Conservation (phyloP, 1,140 invertebrate genomes). For the Venturia canescens region DNA sequence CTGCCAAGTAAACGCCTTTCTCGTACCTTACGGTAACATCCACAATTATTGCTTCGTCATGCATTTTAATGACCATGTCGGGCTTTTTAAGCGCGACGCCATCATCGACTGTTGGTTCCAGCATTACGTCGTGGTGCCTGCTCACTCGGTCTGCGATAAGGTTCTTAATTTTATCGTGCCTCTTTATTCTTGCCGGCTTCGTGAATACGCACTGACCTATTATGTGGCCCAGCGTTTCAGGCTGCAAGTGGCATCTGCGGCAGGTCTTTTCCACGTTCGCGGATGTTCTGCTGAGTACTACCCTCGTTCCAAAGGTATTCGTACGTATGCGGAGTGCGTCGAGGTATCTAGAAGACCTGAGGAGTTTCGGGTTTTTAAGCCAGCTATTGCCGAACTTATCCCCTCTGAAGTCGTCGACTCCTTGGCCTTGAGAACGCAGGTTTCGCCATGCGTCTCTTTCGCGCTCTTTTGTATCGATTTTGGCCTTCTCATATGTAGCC, state of each 20-base stretch:
- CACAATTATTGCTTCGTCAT: conserved; percentile 6
- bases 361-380: conserved; percentile 27
- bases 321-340: conserved; percentile 50
- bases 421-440: neutral
- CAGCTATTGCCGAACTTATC: conserved; percentile 47
- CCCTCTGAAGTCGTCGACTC: conserved; percentile 8
- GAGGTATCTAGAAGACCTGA: conserved; percentile 22
- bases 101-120: conserved; percentile 48
- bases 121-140: conserved; percentile 60
- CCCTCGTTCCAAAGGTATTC: no score
- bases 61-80: conserved; percentile 12
- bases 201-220: no score
- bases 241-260: conserved; percentile 43
- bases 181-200: no score
- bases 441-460: conserved; percentile 10
- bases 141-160: no score
- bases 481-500: conserved; percentile 2
- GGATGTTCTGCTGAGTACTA: conserved; percentile 48
- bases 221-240: no score
- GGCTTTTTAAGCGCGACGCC: conserved; percentile 17
- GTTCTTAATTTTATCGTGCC: no score
- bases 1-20: no score
- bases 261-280: conserved; percentile 37
- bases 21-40: no score
- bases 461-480: neutral